These are phyloP conservation scores for Globicephala melas DNA, from an alignment of 2,113 vertebrate species.

Conservation along the genomic window DNA sequence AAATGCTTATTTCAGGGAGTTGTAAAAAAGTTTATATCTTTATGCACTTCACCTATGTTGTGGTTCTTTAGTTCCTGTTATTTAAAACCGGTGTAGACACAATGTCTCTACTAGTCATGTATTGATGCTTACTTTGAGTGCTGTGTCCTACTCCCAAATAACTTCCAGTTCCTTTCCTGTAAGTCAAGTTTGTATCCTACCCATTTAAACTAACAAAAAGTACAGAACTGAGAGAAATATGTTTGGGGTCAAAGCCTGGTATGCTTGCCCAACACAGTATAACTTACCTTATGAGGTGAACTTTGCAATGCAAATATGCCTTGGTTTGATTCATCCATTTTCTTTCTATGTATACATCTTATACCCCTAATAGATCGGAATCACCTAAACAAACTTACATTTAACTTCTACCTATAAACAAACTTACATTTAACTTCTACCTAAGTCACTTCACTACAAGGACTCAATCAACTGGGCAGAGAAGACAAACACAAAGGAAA, in stretches of 20 bases:
- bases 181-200: neutral
- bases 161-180: neutral
- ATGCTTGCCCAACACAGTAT: neutral
- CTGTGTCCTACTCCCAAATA: neutral
- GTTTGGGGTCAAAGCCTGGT: neutral
- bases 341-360: fast-evolving
- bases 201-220: neutral
- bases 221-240: neutral
- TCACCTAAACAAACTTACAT: neutral
- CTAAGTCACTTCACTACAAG: neutral
- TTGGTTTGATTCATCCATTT: neutral
- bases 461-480: neutral
- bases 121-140: neutral
- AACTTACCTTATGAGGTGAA: neutral
- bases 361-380: neutral
- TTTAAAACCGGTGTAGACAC: neutral
- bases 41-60: neutral
- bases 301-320: neutral
- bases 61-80: neutral
- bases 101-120: neutral
- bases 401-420: neutral
- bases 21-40: neutral
- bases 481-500: neutral
- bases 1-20: neutral
- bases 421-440: neutral